phyloP scores from a whole-genome alignment of 2,113 vertebrate genomes.

The Orcinus orca region DNA sequence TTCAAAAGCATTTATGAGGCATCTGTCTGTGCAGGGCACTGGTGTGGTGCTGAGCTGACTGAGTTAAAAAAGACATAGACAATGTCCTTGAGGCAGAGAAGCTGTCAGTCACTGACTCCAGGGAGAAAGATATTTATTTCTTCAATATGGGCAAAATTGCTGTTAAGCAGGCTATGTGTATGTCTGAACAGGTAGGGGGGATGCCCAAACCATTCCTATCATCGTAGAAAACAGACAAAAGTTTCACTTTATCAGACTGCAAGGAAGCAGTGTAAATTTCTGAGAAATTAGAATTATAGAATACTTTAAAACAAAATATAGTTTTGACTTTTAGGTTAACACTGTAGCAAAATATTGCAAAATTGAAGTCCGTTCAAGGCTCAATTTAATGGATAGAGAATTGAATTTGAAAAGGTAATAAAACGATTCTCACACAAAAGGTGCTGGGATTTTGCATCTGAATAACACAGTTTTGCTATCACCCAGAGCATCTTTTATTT shows the following conservation, averaged over 20 bases:
- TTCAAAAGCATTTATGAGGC: constrained; percentile 65
- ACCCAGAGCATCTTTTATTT: neutral
- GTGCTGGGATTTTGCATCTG: constrained; percentile 47
- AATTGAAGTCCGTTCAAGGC: constrained; percentile 52
- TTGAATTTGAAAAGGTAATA: constrained; percentile 66
- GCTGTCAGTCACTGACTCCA: constrained; percentile 11
- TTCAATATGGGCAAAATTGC: constrained; percentile 8
- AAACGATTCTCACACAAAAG: constrained; percentile 52
- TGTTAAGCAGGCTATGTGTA: neutral
- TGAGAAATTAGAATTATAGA: constrained; percentile 53
- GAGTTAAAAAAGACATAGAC: constrained; percentile 61
- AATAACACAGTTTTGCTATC: neutral
- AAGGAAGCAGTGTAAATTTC: constrained; percentile 28
- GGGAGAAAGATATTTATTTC: constrained; percentile 48
- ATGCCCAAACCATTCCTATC: neutral
- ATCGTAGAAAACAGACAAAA: neutral
- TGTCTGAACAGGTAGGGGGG: neutral
- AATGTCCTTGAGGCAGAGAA: constrained; percentile 63
- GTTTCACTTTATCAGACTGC: neutral
- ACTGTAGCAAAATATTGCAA: constrained; percentile 55
- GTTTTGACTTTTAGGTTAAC: constrained; percentile 63
- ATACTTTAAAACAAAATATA: constrained; percentile 47
- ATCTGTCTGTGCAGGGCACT: constrained; percentile 44
- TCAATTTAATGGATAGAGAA: constrained; percentile 64
- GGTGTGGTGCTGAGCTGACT: constrained; percentile 37